These are phyloP conservation scores for Xenopus petersii DNA, from an alignment of 2,797 vertebrate genomes.

Conservation along the genomic window DNA sequence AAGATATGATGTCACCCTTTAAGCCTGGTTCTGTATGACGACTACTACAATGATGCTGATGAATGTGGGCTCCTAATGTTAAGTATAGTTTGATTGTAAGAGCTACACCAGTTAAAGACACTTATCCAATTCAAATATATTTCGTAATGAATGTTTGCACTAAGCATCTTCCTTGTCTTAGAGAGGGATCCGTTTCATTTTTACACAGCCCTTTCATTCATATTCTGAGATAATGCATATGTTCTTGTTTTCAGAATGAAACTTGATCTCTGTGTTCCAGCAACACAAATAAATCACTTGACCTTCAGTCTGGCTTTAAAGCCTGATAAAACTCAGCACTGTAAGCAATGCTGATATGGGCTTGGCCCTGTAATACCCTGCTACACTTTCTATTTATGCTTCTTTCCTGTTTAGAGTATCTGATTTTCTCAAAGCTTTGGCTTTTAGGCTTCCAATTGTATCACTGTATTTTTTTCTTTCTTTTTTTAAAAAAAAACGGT, in stretches of 20 bases:
- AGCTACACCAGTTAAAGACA: neutral
- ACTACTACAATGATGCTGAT: no score
- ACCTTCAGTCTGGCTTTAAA: slow-evolving; percentile 37
- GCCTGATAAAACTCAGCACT: slow-evolving; percentile 26
- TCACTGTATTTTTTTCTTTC: no score
- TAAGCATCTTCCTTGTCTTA: slow-evolving; percentile 12
- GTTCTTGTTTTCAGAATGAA: slow-evolving; percentile 37
- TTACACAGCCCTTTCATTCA: slow-evolving; percentile 25
- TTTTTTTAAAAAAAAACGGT: no score
- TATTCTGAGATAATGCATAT: slow-evolving; percentile 43
- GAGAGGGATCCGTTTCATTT: neutral
- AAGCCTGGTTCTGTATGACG: no score
- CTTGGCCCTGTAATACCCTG: slow-evolving; percentile 15
- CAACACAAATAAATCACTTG: slow-evolving; percentile 44
- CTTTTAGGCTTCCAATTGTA: no score
- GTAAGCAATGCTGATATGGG: slow-evolving; percentile 13
- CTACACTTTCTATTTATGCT: neutral
- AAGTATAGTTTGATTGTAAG: neutral
- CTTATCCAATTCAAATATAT: slow-evolving; percentile 28
- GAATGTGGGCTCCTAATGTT: slow-evolving; percentile 1
- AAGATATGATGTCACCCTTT: no score
- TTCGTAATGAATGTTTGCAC: slow-evolving; percentile 34
- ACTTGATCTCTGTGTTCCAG: slow-evolving; percentile 31
- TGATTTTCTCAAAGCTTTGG: no score
- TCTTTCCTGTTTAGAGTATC: neutral